Evolutionary conservation across 2,113 vertebrate genomes (phyloP).

Genomic region (Anser brachyrhynchus): DNA sequence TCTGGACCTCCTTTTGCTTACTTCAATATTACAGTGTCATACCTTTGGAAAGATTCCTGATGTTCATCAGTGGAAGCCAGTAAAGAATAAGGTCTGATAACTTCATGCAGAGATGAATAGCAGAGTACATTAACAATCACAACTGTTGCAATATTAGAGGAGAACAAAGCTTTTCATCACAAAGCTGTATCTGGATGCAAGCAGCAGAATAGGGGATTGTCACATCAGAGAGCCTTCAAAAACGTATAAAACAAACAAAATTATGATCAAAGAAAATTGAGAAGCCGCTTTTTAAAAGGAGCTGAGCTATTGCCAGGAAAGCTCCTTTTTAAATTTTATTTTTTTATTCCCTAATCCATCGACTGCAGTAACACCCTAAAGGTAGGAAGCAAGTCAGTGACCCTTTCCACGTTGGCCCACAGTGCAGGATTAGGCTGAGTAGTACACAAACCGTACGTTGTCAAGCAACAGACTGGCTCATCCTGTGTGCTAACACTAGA

Average conservation of each 20-base stretch:
- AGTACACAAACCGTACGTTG: not conserved
- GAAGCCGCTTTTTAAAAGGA: not conserved
- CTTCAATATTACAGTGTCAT: not conserved
- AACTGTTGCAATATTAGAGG: not conserved
- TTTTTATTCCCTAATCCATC: not conserved
- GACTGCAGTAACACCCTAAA: not conserved
- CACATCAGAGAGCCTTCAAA: not conserved
- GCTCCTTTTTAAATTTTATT: not conserved
- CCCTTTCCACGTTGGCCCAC: not conserved
- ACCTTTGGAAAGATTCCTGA: conserved; percentile 29
- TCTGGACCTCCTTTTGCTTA: not conserved
- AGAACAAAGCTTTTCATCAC: conserved; percentile 24
- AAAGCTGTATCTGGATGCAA: not conserved
- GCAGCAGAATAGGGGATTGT: not conserved
- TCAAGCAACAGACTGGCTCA: not conserved
- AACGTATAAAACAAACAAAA: conserved; percentile 3
- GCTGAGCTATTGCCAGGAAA: not conserved
- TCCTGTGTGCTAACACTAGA: not conserved
- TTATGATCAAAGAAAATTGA: conserved; percentile 5
- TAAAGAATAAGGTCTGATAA: conserved; percentile 16
- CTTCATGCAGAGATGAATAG: conserved; percentile 19
- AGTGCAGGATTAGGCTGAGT: not conserved
- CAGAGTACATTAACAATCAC: not conserved
- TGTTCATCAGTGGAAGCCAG: not conserved
- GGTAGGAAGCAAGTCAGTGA: not conserved